phyloP scores from a whole-genome alignment of 2,888 invertebrate genomes.

The Mythimna loreyi region DNA sequence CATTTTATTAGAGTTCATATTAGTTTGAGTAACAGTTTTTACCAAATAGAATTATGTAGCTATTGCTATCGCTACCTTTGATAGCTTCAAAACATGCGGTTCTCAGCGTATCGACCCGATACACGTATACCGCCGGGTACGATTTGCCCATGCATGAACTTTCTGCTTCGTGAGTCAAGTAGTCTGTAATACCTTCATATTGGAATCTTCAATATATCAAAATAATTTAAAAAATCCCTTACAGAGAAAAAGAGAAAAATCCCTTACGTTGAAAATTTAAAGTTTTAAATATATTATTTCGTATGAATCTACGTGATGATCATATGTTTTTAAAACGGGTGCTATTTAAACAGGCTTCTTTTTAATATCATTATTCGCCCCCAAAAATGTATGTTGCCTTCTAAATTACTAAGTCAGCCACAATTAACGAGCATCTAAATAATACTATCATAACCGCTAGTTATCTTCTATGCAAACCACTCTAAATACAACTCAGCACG shows the following conservation, averaged over 20 bases:
- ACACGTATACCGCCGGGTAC: background rate
- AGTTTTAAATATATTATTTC: conserved; percentile 6
- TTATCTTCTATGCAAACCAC: too few species aligned
- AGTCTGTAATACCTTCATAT: conserved; percentile 11
- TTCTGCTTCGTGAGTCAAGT: conserved; percentile 5
- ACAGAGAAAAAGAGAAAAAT: too few species aligned
- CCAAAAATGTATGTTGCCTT: too few species aligned
- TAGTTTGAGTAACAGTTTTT: background rate
- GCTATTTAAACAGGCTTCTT: too few species aligned
- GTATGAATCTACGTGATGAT: conserved; percentile 13
- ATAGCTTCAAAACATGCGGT: conserved; percentile 11
- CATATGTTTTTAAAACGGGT: too few species aligned
- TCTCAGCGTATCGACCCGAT: background rate
- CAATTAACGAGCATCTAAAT: too few species aligned
- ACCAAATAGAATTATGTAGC: background rate
- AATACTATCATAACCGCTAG: too few species aligned
- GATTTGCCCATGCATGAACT: conserved; percentile 5
- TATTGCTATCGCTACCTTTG: background rate
- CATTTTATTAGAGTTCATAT: background rate
- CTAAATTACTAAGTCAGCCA: too few species aligned
- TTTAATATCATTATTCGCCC: too few species aligned
- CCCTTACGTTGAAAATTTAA: background rate
- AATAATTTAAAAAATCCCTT: background rate
- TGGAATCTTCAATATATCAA: background rate
- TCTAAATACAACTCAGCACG: too few species aligned